These are phyloP conservation scores for Brachionus manjavacas DNA, from an alignment of 1,140 invertebrate genomes.

Conservation along the genomic window DNA sequence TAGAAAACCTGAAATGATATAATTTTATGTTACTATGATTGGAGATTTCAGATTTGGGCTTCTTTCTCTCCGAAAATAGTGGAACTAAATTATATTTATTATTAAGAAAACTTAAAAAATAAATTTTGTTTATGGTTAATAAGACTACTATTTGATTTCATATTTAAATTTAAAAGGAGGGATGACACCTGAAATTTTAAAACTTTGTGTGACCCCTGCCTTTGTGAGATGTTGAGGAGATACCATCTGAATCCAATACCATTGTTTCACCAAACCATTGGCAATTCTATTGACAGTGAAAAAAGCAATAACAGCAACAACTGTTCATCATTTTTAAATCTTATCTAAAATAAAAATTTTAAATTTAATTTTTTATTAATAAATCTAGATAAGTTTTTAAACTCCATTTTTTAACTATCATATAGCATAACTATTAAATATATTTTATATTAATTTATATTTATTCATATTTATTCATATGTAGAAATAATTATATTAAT, in stretches of 20 bases:
- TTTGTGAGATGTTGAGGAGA: not conserved
- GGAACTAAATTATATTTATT: not conserved
- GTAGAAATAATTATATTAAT: no score
- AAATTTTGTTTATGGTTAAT: not conserved
- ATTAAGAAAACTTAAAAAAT: not conserved
- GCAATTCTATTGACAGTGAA: not conserved
- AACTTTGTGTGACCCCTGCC: not conserved
- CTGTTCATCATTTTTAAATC: not conserved
- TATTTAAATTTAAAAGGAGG: not conserved
- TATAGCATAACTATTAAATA: no score
- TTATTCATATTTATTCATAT: no score
- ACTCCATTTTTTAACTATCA: no score
- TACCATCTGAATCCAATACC: not conserved
- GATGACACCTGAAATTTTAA: not conserved
- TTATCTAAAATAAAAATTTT: not conserved
- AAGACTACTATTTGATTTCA: not conserved
- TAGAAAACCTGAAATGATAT: not conserved
- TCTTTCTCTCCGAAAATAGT: not conserved
- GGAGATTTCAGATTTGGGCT: not conserved
- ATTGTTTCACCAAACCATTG: not conserved
- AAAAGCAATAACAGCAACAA: not conserved
- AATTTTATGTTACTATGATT: not conserved
- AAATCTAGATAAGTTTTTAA: no score
- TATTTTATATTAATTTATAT: no score
- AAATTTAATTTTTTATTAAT: not conserved